These are phyloP conservation scores for Microtus oregoni DNA, from an alignment of 2,113 vertebrate genomes.

Conservation along the genomic window DNA sequence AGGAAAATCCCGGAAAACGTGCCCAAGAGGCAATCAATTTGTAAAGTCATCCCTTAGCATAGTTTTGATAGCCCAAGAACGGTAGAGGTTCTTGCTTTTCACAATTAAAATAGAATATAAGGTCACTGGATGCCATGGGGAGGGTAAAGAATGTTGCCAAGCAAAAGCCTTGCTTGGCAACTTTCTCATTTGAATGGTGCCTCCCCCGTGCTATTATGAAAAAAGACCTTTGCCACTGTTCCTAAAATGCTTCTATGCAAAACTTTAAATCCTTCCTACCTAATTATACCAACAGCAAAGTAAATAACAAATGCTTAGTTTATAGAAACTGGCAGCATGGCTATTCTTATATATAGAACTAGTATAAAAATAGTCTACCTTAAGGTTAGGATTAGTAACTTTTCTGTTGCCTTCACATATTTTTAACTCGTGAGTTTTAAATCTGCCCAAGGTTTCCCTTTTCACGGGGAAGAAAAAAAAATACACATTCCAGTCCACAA, in stretches of 20 bases:
- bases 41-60: conserved; percentile 11
- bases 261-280: conserved; percentile 43
- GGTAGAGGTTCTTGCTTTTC: conserved; percentile 41
- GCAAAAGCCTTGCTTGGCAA: conserved; percentile 37
- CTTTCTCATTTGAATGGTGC: conserved; percentile 28
- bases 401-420: conserved; percentile 61
- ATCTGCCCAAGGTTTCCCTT: neutral
- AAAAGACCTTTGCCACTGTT: conserved; percentile 21
- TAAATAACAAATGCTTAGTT: conserved; percentile 55
- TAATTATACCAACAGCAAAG: conserved; percentile 39
- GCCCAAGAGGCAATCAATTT: conserved; percentile 3
- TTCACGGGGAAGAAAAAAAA: neutral
- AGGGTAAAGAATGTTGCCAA: conserved; percentile 60
- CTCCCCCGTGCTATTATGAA: neutral
- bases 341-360: conserved; percentile 39
- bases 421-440: conserved; percentile 50
- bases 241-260: conserved; percentile 48
- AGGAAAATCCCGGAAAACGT: conserved; percentile 2
- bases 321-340: conserved; percentile 36
- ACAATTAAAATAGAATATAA: neutral
- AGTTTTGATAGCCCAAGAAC: conserved; percentile 29
- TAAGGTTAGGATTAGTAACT: conserved; percentile 42
- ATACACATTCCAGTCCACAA: neutral
- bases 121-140: neutral
- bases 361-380: conserved; percentile 38